Evolutionary conservation across 1,140 invertebrate genomes (phyloP), one percentile per base, ranked within the genome.

Genomic region (Drusus annulatus): DNA sequence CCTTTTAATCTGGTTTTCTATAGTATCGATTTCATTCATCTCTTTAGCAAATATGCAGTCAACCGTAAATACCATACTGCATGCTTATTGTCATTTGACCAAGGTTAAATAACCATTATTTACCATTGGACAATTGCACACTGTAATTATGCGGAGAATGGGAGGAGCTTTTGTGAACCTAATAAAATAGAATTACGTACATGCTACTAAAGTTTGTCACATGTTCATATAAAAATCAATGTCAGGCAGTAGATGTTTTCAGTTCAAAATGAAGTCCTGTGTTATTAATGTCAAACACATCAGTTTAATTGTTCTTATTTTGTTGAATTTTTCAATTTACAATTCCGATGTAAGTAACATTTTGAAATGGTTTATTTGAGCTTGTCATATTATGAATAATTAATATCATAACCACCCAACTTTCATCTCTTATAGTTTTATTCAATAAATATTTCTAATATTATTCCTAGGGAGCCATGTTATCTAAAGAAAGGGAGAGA

Each of bases 81-180:
- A 79, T 65, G 50, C 71, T 73, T 68, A 79, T 79, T 79, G 31
- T 79, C 77, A 58, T 65, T 15, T 28, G 50, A 31, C 28, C 77
- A 79, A 79, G 77, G 77, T 79, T 60, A 62, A 56, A 79, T 60
- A 31, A 45, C 10, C 1, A 23, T 21, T 15, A 71, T 19, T 60
- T 52, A 50, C 17, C 58, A 58, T 58, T 60, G n/a, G 28, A 51
- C 54, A 60, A 75, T 75, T 75, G 73, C 52, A 78, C 21, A 78
- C 15, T 62, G 36, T 52, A 76, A 63, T 76, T 62, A 76, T 68
- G n/a, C 17, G 50, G 8, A 63, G 50, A 36, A 76, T 76, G 58
- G 31, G 74, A 62, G 28, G 58, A 50, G 21, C 62, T n/a, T 52
- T 78, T 78, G 76, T 78, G 17, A 25, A 51, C 54, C 31, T 51